Evolutionary conservation across 37 sponge, comb jelly and placozoan genomes (phyloP).

Genomic region (Aphrocallistes beatrix): DNA sequence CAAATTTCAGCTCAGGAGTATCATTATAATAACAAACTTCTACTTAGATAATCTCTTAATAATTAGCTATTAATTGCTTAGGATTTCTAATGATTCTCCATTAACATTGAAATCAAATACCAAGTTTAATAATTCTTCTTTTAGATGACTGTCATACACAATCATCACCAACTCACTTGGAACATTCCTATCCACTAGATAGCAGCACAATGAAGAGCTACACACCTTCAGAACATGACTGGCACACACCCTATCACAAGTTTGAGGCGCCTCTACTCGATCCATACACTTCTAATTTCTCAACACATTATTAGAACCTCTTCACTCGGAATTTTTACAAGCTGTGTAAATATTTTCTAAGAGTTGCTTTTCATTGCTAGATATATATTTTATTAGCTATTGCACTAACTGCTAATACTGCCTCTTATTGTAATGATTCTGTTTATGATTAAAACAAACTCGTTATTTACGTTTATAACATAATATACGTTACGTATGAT

Average conservation of each 20-base stretch:
- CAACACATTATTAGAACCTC: background rate
- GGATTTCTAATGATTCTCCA: too few species aligned
- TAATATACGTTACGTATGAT: too few species aligned
- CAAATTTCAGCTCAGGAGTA: too few species aligned
- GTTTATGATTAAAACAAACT: background rate
- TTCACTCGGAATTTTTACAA: background rate
- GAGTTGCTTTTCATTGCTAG: background rate
- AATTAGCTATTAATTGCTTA: too few species aligned
- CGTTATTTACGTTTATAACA: too few species aligned
- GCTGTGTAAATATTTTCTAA: background rate
- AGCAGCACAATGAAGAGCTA: background rate
- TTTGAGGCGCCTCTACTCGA: background rate
- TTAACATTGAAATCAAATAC: too few species aligned
- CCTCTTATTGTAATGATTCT: background rate
- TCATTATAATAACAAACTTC: too few species aligned
- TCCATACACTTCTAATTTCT: background rate
- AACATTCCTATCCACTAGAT: background rate
- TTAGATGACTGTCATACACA: background rate
- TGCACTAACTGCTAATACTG: background rate
- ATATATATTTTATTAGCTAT: background rate
- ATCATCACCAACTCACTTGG: slow-evolving; percentile 12
- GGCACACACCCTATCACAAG: background rate
- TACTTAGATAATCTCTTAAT: too few species aligned
- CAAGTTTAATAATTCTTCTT: too few species aligned
- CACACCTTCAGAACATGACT: background rate